phyloP scores from a whole-genome alignment of 2,888 invertebrate genomes.

The Tiliacea aurago region DNA sequence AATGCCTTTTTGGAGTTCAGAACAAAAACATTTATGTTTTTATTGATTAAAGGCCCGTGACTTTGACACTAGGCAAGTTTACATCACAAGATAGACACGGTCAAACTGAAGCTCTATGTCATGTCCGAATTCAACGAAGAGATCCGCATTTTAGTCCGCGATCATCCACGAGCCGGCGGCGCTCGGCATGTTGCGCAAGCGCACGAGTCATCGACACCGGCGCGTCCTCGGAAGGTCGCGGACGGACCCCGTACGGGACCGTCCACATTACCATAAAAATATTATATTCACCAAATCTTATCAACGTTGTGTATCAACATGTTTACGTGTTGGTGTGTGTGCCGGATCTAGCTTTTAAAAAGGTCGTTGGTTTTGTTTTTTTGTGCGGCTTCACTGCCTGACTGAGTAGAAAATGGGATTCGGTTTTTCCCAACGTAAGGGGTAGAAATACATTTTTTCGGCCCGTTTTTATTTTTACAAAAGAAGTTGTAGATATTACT shows the following conservation, averaged over 20 bases:
- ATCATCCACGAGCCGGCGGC: conserved; percentile 61
- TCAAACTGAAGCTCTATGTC: conserved; percentile 50
- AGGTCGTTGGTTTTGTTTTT: conserved; percentile 64
- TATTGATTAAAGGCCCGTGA: conserved; percentile 17
- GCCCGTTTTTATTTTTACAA: conserved; percentile 12
- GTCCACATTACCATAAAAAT: conserved; percentile 66
- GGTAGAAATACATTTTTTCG: conserved; percentile 37
- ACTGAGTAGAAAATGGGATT: conserved; percentile 12
- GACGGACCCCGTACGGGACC: conserved; percentile 71
- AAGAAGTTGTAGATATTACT: not conserved
- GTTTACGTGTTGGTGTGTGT: conserved; percentile 66
- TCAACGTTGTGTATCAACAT: conserved; percentile 70
- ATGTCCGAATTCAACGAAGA: conserved; percentile 52
- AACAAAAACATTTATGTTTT: not conserved
- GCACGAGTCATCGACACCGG: conserved; percentile 80
- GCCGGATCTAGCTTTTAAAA: conserved; percentile 76
- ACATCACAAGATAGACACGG: conserved; percentile 31
- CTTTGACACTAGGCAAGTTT: conserved; percentile 37
- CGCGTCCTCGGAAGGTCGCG: conserved; percentile 82
- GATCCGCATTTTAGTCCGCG: conserved; percentile 57
- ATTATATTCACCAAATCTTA: conserved; percentile 67
- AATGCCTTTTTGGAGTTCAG: not conserved
- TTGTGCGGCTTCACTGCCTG: conserved; percentile 41
- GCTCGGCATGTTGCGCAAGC: conserved; percentile 74
- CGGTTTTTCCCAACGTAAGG: conserved; percentile 53